These are phyloP conservation scores for Xestia sexstrigata DNA, from an alignment of 2,888 invertebrate species.

Conservation along the genomic window DNA sequence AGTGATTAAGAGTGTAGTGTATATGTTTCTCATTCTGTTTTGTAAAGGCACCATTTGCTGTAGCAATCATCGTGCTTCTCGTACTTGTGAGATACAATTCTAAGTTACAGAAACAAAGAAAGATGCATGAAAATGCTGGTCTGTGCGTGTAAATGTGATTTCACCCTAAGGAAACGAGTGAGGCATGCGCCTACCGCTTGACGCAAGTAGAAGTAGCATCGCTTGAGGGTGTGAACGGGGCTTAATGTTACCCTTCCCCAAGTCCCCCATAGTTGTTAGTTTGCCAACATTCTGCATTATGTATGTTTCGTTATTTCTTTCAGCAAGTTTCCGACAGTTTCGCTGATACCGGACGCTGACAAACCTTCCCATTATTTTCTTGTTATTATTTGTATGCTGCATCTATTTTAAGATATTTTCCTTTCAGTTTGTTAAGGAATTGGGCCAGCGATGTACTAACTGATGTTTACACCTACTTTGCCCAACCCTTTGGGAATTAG, in stretches of 20 bases:
- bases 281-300: conserved; percentile 61
- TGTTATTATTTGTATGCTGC: conserved; percentile 41
- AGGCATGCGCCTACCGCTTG: background rate
- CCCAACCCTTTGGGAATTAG: background rate
- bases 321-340: conserved; percentile 54
- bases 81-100: background rate
- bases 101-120: background rate
- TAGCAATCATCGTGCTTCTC: background rate
- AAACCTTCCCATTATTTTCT: conserved; percentile 30
- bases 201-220: background rate
- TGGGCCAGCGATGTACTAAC: background rate
- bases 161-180: background rate
- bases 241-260: conserved; percentile 19
- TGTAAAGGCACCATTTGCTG: background rate
- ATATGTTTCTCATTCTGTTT: background rate
- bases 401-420: conserved; percentile 8
- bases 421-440: conserved; percentile 9
- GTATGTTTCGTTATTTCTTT: conserved; percentile 57
- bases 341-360: conserved; percentile 47
- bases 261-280: conserved; percentile 43
- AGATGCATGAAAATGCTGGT: background rate
- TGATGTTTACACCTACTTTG: background rate
- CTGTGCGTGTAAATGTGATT: background rate
- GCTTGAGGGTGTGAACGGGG: background rate
- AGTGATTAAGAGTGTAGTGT: background rate